phyloP scores from a whole-genome alignment of 2,797 vertebrate species.

The Eremophila alpestris region DNA sequence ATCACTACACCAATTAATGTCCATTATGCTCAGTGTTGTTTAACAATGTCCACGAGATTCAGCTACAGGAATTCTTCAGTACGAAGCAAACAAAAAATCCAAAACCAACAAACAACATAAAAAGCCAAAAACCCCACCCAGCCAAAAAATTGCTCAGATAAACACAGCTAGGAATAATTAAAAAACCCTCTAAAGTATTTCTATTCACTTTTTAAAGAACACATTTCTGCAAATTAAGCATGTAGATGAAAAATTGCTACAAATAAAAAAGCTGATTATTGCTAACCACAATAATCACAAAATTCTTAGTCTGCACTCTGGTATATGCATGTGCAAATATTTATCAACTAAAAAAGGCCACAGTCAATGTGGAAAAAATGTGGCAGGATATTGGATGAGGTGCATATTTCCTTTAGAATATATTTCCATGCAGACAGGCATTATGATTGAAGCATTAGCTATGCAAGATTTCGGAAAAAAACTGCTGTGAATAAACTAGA shows the following conservation, averaged over 20 bases:
- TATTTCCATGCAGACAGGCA: not conserved
- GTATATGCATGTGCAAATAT: not conserved
- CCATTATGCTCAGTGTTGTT: not conserved
- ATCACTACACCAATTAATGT: not conserved
- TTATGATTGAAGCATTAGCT: not conserved
- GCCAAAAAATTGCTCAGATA: not conserved
- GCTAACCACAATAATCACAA: not conserved
- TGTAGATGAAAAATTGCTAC: not conserved
- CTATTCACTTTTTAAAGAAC: not conserved
- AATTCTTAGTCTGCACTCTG: not conserved
- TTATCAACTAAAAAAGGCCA: not conserved
- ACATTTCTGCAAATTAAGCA: not conserved
- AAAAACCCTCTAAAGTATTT: not conserved
- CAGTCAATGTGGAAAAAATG: not conserved
- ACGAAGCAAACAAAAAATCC: not conserved
- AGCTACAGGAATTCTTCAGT: not conserved
- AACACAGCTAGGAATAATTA: rapidly evolving
- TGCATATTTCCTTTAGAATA: not conserved
- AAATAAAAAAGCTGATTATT: not conserved
- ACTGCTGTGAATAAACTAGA: not conserved
- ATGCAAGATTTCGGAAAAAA: not conserved
- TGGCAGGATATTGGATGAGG: not conserved
- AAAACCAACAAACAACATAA: not conserved
- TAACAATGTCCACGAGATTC: not conserved
- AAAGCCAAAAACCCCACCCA: rapidly evolving